These are phyloP conservation scores for Caloenas nicobarica DNA, from an alignment of 2,113 vertebrate genomes.

Conservation along the genomic window DNA sequence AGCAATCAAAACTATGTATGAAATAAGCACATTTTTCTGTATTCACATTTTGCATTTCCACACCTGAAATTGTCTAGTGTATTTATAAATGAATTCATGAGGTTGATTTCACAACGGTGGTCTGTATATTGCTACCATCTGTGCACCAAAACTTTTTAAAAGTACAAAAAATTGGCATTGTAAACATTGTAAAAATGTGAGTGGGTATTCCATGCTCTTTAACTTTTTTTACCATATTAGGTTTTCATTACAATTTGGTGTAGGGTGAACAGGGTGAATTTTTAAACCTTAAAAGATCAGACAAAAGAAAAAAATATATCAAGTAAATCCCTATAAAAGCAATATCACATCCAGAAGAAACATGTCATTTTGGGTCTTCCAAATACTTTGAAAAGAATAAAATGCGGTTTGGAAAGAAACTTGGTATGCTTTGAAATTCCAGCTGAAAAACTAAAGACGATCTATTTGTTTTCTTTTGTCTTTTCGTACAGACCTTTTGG, in stretches of 20 bases:
- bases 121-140: neutral
- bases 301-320: constrained; percentile 14
- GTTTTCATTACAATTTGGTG: constrained; percentile 43
- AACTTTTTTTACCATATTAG: constrained; percentile 28
- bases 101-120: neutral
- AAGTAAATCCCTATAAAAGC: constrained; percentile 51
- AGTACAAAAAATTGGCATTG: neutral
- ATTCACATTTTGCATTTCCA: neutral
- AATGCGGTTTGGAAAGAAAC: constrained; percentile 60
- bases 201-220: neutral
- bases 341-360: constrained; percentile 59
- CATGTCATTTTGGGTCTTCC: constrained; percentile 49
- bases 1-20: neutral
- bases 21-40: neutral
- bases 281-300: constrained; percentile 45
- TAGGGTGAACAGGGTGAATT: constrained; percentile 15
- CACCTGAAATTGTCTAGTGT: neutral
- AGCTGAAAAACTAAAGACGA: constrained; percentile 39
- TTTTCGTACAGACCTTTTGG: constrained; percentile 14
- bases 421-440: constrained; percentile 55
- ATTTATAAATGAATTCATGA: neutral
- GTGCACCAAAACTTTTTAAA: neutral
- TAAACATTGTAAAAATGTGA: neutral
- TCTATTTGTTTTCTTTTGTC: constrained; percentile 56
- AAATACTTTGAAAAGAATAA: constrained; percentile 61